phyloP scores from a whole-genome alignment of 2,888 invertebrate genomes.

The Pocota personata region DNA sequence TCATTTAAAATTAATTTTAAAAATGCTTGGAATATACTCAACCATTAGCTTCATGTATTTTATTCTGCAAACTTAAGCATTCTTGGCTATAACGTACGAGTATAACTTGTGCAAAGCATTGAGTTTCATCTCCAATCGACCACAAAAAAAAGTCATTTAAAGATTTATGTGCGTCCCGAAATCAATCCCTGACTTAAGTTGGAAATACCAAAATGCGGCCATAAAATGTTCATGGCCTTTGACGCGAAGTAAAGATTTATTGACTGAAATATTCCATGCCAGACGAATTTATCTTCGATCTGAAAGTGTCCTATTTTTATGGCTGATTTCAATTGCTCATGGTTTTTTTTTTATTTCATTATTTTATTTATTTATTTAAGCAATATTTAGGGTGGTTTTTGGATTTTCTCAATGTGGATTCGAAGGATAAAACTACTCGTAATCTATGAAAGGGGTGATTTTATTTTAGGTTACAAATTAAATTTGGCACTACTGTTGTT shows the following conservation, averaged over 20 bases:
- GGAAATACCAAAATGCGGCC: not conserved
- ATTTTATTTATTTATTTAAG: not conserved
- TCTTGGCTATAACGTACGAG: too few species aligned
- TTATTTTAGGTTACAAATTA: too few species aligned
- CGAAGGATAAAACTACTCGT: too few species aligned
- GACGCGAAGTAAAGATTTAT: constrained; percentile 10
- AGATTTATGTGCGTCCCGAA: constrained; percentile 1
- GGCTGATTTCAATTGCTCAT: not conserved
- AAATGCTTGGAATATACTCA: not conserved
- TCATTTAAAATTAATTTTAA: not conserved
- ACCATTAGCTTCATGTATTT: not conserved
- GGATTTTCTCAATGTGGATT: not conserved
- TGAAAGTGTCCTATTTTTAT: not conserved
- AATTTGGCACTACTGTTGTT: too few species aligned
- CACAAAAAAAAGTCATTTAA: not conserved
- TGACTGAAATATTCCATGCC: not conserved
- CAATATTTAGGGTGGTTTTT: not conserved
- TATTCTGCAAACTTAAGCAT: not conserved
- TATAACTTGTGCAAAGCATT: not conserved
- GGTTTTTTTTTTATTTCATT: not conserved
- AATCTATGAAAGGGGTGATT: too few species aligned
- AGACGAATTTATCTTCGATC: constrained; percentile 17
- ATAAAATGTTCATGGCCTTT: constrained; percentile 13
- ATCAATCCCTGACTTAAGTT: constrained; percentile 2
- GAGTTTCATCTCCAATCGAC: constrained; percentile 17